Evolutionary conservation across 2,888 invertebrate species (phyloP).

Genomic region (Teleiodes luculella): DNA sequence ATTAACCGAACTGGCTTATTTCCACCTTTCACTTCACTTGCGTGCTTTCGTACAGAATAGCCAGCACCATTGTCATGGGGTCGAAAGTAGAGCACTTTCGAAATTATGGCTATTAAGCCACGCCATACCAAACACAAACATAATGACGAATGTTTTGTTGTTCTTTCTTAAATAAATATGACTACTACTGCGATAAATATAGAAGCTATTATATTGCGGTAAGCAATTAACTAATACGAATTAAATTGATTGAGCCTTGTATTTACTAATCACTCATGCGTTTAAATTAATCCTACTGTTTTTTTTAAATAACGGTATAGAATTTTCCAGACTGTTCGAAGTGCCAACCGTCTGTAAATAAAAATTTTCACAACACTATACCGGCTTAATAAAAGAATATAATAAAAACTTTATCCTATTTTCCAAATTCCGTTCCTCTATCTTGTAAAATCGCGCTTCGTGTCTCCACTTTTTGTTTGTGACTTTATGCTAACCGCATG

Average conservation of each 20-base stretch:
- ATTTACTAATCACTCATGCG: slow-evolving; percentile 3
- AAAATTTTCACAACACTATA: slow-evolving; percentile 11
- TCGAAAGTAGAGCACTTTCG: slow-evolving; percentile 10
- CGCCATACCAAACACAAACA: too few relatives aligned
- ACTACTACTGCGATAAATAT: too few relatives aligned
- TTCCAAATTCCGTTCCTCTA: too few relatives aligned
- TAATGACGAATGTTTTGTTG: too few relatives aligned
- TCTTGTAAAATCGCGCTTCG: too few relatives aligned
- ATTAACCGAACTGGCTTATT: slow-evolving; percentile 30
- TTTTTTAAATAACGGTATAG: background rate
- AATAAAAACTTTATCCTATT: too few relatives aligned
- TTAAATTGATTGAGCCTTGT: slow-evolving; percentile 9
- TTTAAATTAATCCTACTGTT: background rate
- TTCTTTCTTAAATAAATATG: too few relatives aligned
- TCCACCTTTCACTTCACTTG: slow-evolving; percentile 24
- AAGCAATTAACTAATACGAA: background rate
- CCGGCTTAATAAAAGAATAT: too few relatives aligned
- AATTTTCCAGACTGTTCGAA: background rate
- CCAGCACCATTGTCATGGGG: background rate
- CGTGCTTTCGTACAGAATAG: slow-evolving; percentile 5
- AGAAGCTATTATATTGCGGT: background rate
- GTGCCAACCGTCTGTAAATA: background rate
- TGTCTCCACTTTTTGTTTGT: too few relatives aligned
- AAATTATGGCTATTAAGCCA: background rate
- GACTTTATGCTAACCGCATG: too few relatives aligned